phyloP scores from a whole-genome alignment of 2,113 vertebrate species.

The Gopherus evgoodei region DNA sequence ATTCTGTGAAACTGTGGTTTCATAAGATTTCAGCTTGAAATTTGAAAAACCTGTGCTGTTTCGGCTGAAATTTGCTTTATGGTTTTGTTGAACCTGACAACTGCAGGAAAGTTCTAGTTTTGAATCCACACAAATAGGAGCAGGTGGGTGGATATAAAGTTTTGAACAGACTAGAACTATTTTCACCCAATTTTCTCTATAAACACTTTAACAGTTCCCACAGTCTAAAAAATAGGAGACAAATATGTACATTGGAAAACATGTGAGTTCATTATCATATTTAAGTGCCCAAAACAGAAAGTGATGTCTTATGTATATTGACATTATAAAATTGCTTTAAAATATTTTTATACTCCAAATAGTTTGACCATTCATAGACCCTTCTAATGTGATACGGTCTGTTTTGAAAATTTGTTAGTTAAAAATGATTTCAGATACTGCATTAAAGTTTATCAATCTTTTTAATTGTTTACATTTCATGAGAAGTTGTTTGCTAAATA shows the following conservation, averaged over 20 bases:
- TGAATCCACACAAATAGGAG: background rate
- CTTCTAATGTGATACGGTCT: background rate
- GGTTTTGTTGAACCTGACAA: background rate
- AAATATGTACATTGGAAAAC: background rate
- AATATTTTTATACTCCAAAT: background rate
- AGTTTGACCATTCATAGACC: background rate
- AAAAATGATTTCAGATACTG: background rate
- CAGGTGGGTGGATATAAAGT: background rate
- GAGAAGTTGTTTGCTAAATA: background rate
- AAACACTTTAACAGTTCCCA: background rate
- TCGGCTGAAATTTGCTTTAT: background rate
- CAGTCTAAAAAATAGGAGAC: background rate
- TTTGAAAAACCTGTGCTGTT: background rate
- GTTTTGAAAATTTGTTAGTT: background rate
- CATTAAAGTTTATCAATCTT: background rate
- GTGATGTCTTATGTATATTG: fast-evolving
- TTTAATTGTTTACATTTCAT: background rate
- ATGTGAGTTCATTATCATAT: background rate
- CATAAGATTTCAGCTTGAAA: too few species aligned
- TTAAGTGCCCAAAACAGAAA: background rate
- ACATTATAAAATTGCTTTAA: background rate
- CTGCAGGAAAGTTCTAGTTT: background rate
- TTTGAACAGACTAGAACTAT: background rate
- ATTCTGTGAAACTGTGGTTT: too few species aligned
- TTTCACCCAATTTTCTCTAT: background rate